These are phyloP conservation scores for Turritopsis dohrnii DNA, from an alignment of 30 jellyfish, hydroid and myxozoan species.

Conservation along the genomic window DNA sequence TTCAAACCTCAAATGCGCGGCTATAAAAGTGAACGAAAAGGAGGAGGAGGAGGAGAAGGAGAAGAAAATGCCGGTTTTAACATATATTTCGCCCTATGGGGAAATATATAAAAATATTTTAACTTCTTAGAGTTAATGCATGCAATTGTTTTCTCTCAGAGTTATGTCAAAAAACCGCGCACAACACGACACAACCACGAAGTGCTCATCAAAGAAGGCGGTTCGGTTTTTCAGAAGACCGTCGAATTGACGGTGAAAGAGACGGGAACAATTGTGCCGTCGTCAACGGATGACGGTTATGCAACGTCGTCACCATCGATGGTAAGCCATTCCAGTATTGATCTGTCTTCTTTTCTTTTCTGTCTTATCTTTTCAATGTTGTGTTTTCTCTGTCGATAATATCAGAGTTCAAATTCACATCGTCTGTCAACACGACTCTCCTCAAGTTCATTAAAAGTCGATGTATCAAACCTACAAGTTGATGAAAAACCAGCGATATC, in stretches of 20 bases:
- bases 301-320: constrained; percentile 14
- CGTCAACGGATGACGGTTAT: constrained; percentile 15
- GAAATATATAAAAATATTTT: too few relatives aligned
- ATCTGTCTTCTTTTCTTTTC: too few relatives aligned
- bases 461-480: constrained; percentile 2
- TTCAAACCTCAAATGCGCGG: too few relatives aligned
- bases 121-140: too few relatives aligned
- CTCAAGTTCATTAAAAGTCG: constrained; percentile 27
- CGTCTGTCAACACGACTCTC: constrained; percentile 28
- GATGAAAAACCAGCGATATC: constrained; percentile 32
- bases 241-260: constrained; percentile 66
- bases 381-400: too few relatives aligned
- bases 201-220: constrained; percentile 85
- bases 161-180: constrained; percentile 69
- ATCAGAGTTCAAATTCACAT: not conserved
- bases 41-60: too few relatives aligned
- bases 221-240: constrained; percentile 76
- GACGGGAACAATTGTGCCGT: constrained; percentile 34
- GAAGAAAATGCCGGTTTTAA: too few relatives aligned
- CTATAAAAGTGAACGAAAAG: too few relatives aligned
- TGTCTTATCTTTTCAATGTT: too few relatives aligned
- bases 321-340: too few relatives aligned
- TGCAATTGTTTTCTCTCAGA: constrained; percentile 41
- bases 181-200: constrained; percentile 78
- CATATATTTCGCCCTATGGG: too few relatives aligned